Conservation (phyloP, 2,888 invertebrate species). For the Agonum fuliginosum region DNA sequence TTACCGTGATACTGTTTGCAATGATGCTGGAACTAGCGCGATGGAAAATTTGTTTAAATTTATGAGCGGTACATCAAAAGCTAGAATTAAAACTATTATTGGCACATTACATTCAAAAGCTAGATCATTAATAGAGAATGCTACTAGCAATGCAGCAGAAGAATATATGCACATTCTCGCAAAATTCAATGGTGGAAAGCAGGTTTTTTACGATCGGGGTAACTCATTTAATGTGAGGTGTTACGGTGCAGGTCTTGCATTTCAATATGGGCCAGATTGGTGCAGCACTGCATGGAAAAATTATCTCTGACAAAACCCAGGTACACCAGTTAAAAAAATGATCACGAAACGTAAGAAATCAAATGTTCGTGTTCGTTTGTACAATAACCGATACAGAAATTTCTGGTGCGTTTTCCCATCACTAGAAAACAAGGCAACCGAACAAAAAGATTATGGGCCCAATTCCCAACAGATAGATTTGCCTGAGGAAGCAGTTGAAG, state of each 20-base stretch:
- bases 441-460: not conserved
- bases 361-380: not conserved
- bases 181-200: constrained; percentile 5
- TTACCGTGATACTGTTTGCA: not conserved
- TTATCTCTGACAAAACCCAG: not conserved
- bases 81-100: not conserved
- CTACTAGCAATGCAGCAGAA: constrained; percentile 10
- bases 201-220: constrained; percentile 1
- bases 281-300: constrained; percentile 10
- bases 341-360: not conserved
- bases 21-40: not conserved
- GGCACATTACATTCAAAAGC: not conserved
- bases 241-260: constrained; percentile 14
- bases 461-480: not conserved
- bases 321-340: not conserved
- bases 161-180: constrained; percentile 9
- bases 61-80: not conserved
- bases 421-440: not conserved
- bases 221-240: constrained; percentile 1
- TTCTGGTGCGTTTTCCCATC: not conserved
- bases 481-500: not conserved
- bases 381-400: not conserved
- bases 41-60: not conserved
- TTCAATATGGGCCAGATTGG: not conserved
- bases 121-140: not conserved